A percentile compares a stretch with the other conserved stretches of the same genome.
Evolutionary conservation across 2,113 vertebrate species (phyloP).

Genomic region (Pterocles burchelli): DNA sequence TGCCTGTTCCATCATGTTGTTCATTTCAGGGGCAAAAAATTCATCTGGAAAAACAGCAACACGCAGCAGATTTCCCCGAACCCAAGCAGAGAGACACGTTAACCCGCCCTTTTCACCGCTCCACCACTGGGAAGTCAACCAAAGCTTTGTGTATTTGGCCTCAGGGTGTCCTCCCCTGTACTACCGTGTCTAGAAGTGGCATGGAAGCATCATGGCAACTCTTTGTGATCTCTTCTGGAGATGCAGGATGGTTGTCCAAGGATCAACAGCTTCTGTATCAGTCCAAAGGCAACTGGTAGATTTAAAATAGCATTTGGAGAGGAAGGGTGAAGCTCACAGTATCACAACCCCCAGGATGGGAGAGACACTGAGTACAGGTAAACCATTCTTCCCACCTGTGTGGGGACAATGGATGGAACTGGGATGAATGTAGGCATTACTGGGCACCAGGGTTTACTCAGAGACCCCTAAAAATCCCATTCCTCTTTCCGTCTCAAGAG

Average conservation of each 20-base stretch:
- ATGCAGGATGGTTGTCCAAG: neutral
- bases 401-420: neutral
- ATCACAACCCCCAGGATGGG: neutral
- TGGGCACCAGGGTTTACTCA: neutral
- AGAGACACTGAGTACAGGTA: neutral
- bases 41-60: neutral
- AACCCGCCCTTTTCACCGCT: neutral
- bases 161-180: neutral
- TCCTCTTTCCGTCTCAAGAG: neutral
- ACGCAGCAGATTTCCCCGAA: neutral
- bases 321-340: neutral
- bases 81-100: neutral
- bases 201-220: neutral
- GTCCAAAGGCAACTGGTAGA: neutral
- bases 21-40: conserved; percentile 23
- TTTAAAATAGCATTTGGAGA: neutral
- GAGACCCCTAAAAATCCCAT: neutral
- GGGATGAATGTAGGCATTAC: neutral
- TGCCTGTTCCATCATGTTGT: conserved; percentile 5
- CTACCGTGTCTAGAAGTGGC: neutral
- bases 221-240: neutral
- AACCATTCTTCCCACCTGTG: neutral
- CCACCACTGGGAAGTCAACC: neutral
- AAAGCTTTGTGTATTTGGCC: neutral
- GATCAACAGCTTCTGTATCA: neutral